A percentile compares a stretch with the other conserved stretches of the same genome.
Conservation (phyloP, 1,140 invertebrate genomes). For the Achroia grisella region DNA sequence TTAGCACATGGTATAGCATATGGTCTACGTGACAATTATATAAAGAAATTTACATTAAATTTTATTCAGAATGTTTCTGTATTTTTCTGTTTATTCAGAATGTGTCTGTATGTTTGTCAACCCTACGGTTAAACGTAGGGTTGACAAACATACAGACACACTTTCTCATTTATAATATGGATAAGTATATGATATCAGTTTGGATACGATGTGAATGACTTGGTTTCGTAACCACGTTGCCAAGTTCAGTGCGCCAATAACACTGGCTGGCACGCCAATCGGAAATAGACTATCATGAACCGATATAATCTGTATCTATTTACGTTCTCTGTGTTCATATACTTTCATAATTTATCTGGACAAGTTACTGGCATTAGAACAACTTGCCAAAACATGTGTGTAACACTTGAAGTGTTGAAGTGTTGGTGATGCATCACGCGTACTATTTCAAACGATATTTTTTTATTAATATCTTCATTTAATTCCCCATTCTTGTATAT, state of each 20-base stretch:
- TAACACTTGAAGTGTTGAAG: too few species aligned
- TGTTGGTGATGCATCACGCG: too few species aligned
- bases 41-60: background rate
- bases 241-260: conserved; percentile 27
- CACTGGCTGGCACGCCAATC: conserved; percentile 17
- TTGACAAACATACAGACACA: too few species aligned
- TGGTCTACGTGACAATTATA: too few species aligned
- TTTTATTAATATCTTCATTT: too few species aligned
- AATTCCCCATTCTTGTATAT: too few species aligned
- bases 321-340: conserved; percentile 29
- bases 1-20: too few species aligned
- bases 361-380: background rate
- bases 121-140: too few species aligned
- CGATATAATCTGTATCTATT: conserved; percentile 15
- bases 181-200: conserved; percentile 4
- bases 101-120: conserved; percentile 3
- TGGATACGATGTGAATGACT: conserved; percentile 9
- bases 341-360: conserved; percentile 7
- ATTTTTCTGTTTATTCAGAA: background rate
- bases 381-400: too few species aligned
- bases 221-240: conserved; percentile 9
- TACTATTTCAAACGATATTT: too few species aligned
- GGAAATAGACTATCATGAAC: background rate
- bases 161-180: too few species aligned
- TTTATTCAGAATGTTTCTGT: background rate